Conservation (phyloP, 2,113 vertebrate species). For the Smithornis capensis region DNA sequence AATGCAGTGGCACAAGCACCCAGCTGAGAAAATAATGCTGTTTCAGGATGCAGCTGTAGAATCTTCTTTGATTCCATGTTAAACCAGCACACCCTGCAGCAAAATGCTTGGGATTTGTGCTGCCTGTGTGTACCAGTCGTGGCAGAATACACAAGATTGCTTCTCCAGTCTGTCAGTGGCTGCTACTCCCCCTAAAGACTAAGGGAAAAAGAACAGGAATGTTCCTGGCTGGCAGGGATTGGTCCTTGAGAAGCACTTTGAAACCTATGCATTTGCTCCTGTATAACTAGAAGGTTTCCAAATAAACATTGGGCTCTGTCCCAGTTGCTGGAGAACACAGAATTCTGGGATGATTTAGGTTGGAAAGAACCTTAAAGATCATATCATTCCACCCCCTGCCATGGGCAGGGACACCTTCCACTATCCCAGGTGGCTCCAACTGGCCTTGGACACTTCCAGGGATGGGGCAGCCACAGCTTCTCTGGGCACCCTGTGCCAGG, state of each 20-base stretch:
- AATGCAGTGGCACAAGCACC: not conserved
- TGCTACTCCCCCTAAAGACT: not conserved
- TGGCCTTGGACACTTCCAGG: not conserved
- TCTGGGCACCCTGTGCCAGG: fast-evolving
- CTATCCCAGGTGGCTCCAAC: not conserved
- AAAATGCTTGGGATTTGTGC: not conserved
- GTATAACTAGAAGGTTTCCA: not conserved
- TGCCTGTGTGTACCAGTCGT: not conserved
- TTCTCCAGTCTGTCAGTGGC: not conserved
- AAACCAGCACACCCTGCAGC: not conserved
- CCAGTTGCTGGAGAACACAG: not conserved
- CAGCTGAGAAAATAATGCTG: not conserved
- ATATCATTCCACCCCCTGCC: not conserved
- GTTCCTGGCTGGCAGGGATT: not conserved
- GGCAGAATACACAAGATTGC: not conserved
- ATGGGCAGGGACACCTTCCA: not conserved
- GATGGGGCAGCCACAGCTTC: not conserved
- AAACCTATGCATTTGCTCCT: not conserved
- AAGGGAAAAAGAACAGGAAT: not conserved
- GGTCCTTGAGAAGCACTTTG: not conserved
- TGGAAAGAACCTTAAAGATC: not conserved
- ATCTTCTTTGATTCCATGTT: not conserved
- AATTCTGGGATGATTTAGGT: not conserved
- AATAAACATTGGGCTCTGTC: not conserved
- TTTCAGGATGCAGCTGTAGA: not conserved